Percentiles rank a stretch among this genome's conserved stretches.
phyloP scores from a whole-genome alignment of 2,888 invertebrate species.

The Morpho deidamia region DNA sequence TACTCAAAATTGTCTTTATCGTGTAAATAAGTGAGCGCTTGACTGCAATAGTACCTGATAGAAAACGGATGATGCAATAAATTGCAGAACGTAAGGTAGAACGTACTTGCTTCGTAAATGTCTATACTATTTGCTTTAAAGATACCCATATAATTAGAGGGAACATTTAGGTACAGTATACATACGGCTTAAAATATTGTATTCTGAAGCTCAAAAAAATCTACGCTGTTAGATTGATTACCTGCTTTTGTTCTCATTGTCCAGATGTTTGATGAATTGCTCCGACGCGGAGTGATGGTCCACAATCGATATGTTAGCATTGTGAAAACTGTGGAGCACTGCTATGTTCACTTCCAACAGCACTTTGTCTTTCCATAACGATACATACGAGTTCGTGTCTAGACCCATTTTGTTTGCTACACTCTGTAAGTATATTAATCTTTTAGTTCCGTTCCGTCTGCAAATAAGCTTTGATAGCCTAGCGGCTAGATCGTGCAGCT shows the following conservation, averaged over 20 bases:
- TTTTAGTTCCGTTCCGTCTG: not conserved
- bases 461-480: too few relatives aligned
- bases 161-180: too few relatives aligned
- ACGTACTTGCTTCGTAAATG: too few relatives aligned
- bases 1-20: too few relatives aligned
- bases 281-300: slow-evolving; percentile 97
- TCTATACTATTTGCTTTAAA: too few relatives aligned
- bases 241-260: slow-evolving; percentile 90
- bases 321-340: slow-evolving; percentile 92
- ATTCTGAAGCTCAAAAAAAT: not conserved
- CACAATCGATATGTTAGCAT: slow-evolving; percentile 92
- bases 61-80: too few relatives aligned
- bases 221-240: slow-evolving; percentile 27
- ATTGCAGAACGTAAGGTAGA: too few relatives aligned
- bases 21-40: too few relatives aligned
- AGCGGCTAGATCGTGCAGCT: too few relatives aligned
- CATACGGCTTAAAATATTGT: not conserved
- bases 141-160: too few relatives aligned
- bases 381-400: slow-evolving; percentile 89
- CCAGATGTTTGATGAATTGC: slow-evolving; percentile 96
- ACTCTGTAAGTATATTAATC: slow-evolving; percentile 35
- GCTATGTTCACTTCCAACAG: slow-evolving; percentile 94
- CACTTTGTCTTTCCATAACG: slow-evolving; percentile 96
- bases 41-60: too few relatives aligned
- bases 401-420: slow-evolving; percentile 91